phyloP scores from a whole-genome alignment of 2,797 vertebrate genomes.

The Notoglanidium macrostoma region DNA sequence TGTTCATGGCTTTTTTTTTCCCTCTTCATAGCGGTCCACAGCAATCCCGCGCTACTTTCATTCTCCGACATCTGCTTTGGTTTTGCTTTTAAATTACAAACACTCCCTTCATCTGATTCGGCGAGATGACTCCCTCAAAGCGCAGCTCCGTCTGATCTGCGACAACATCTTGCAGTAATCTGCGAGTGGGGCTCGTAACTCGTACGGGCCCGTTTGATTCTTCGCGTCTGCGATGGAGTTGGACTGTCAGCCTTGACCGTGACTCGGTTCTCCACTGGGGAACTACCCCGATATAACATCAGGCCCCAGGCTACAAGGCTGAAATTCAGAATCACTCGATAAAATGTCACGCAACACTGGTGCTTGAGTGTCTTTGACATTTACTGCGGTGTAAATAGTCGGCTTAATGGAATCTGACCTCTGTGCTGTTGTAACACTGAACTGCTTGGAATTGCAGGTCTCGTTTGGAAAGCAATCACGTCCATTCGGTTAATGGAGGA shows the following conservation, averaged over 20 bases:
- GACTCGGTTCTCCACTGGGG: constrained; percentile 33
- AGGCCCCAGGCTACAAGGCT: constrained; percentile 23
- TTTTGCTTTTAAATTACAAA: constrained; percentile 66
- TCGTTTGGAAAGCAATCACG: constrained; percentile 3
- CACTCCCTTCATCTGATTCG: constrained; percentile 53
- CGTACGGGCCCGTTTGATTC: constrained; percentile 37
- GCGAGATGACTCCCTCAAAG: constrained; percentile 60
- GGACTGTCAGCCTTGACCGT: constrained; percentile 20
- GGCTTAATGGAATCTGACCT: constrained; percentile 43
- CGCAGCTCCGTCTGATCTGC: constrained; percentile 62
- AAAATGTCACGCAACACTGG: constrained; percentile 48
- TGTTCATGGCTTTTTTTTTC: constrained; percentile 46
- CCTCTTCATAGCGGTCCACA: constrained; percentile 28
- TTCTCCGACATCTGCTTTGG: constrained; percentile 68
- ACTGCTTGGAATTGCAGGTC: constrained; percentile 12
- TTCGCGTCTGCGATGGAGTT: constrained; percentile 35
- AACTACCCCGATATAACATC: constrained; percentile 29
- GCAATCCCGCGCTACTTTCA: constrained; percentile 54
- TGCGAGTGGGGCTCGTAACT: constrained; percentile 44
- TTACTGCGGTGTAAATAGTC: constrained; percentile 40
- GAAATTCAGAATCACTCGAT: constrained; percentile 37
- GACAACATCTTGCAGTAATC: constrained; percentile 63
- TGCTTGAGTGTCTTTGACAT: constrained; percentile 42
- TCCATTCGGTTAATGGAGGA: constrained; percentile 5
- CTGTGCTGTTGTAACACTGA: constrained; percentile 16